phyloP scores from a whole-genome alignment of 2,113 vertebrate genomes.

The Polypterus bichir region DNA sequence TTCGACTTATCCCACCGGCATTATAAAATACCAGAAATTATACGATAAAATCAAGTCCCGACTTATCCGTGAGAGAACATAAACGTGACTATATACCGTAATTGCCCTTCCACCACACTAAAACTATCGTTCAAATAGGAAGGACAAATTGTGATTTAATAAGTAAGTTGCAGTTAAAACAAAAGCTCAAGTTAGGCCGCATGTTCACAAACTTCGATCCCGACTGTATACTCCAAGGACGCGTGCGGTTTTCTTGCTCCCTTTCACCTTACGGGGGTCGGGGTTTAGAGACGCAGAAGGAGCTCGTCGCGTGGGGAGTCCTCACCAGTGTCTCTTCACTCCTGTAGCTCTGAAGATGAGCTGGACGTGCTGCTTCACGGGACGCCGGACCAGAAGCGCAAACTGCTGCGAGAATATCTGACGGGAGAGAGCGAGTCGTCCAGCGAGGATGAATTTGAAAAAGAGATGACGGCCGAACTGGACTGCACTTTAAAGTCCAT shows the following conservation, averaged over 20 bases:
- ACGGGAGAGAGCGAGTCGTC: slow-evolving; percentile 92
- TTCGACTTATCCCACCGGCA: too few species aligned
- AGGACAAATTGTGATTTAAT: too few species aligned
- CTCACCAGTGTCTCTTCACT: neutral
- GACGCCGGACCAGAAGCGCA: slow-evolving; percentile 83
- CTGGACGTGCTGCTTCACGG: slow-evolving; percentile 82
- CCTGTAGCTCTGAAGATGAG: slow-evolving; percentile 82
- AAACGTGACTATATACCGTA: too few species aligned
- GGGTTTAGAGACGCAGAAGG: neutral
- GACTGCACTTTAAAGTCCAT: slow-evolving; percentile 71
- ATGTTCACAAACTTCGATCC: neutral
- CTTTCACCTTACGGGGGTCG: neutral
- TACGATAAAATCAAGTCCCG: too few species aligned
- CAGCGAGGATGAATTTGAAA: slow-evolving; percentile 89
- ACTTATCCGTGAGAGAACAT: too few species aligned
- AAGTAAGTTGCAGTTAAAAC: too few species aligned
- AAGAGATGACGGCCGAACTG: slow-evolving; percentile 92
- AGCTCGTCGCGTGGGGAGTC: too few species aligned
- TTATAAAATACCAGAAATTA: too few species aligned
- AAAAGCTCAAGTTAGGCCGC: too few species aligned
- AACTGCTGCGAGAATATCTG: slow-evolving; percentile 84
- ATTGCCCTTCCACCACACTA: too few species aligned
- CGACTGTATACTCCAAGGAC: neutral
- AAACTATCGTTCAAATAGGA: too few species aligned
- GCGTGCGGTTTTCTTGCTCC: neutral